Evolutionary conservation across 2,888 invertebrate genomes (phyloP).

Genomic region (Alentia gelatinosa): DNA sequence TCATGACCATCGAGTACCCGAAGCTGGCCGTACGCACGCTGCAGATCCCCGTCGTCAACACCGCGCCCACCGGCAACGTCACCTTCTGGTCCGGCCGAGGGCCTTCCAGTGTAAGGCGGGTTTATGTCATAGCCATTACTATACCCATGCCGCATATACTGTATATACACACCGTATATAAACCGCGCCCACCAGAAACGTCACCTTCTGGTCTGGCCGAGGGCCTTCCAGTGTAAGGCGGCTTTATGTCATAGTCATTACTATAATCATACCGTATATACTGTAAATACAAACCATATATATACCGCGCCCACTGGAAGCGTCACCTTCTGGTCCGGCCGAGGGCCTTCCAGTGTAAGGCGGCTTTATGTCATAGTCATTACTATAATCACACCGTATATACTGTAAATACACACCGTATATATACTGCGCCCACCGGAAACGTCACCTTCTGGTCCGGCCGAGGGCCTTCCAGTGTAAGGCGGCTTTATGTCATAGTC

Average conservation of each 20-base stretch:
- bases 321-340: conserved; percentile 45
- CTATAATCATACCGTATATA: too few species aligned
- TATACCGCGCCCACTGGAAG: neutral
- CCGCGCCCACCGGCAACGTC: neutral
- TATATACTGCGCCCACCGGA: neutral
- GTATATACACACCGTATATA: too few species aligned
- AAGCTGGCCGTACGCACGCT: neutral
- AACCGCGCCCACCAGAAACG: neutral
- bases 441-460: conserved; percentile 46
- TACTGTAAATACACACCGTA: too few species aligned
- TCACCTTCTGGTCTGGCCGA: conserved; percentile 39
- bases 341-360: conserved; percentile 17
- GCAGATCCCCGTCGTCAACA: neutral
- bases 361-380: neutral
- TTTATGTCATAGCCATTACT: too few species aligned
- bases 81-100: conserved; percentile 41
- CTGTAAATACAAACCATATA: too few species aligned
- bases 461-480: conserved; percentile 5
- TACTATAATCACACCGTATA: neutral
- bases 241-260: neutral
- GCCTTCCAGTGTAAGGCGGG: neutral
- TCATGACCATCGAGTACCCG: neutral
- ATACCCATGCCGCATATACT: too few species aligned
- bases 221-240: conserved; percentile 20
- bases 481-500: neutral